phyloP scores from a whole-genome alignment of 2,888 invertebrate genomes.

The Sthenelais limicola region DNA sequence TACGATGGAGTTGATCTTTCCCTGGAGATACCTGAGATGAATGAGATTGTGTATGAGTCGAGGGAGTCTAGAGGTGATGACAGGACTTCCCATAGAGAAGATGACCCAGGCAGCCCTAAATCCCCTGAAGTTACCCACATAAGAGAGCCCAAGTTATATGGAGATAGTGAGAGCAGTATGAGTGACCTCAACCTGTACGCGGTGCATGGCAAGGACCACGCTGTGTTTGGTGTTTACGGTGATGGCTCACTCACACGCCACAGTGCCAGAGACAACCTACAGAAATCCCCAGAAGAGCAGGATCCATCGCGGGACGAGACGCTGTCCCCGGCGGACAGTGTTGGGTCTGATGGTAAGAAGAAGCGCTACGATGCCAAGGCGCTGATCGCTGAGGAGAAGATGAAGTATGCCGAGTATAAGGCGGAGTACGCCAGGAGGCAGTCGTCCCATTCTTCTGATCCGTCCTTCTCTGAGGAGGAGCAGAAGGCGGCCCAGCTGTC shows the following conservation, averaged over 20 bases:
- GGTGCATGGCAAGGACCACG: conserved; percentile 1
- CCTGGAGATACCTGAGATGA: conserved; percentile 9
- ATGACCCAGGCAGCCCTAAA: neutral
- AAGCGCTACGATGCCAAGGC: conserved; percentile 46
- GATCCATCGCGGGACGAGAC: conserved; percentile 24
- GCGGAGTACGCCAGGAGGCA: conserved; percentile 33
- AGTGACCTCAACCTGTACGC: conserved; percentile 6
- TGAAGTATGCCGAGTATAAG: conserved; percentile 52
- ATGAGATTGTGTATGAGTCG: conserved; percentile 38
- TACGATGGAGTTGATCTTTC: conserved; percentile 47
- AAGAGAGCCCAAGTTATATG: conserved; percentile 26
- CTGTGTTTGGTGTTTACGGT: conserved; percentile 20
- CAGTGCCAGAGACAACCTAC: neutral
- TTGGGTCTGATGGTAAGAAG: conserved; percentile 16
- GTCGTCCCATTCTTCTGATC: conserved; percentile 33
- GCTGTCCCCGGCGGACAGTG: conserved; percentile 17
- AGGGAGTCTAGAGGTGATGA: conserved; percentile 3
- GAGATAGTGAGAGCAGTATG: neutral
- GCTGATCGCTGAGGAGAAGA: conserved; percentile 49
- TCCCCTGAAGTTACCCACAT: neutral
- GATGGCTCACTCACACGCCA: conserved; percentile 23
- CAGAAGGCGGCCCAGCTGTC: neutral
- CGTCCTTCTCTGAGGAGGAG: conserved; percentile 30
- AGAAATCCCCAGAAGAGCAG: no score
- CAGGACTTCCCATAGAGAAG: neutral